Base-by-base conservation (phyloP, 2,797 vertebrate species). In the Crocidura indochinensis region DNA sequence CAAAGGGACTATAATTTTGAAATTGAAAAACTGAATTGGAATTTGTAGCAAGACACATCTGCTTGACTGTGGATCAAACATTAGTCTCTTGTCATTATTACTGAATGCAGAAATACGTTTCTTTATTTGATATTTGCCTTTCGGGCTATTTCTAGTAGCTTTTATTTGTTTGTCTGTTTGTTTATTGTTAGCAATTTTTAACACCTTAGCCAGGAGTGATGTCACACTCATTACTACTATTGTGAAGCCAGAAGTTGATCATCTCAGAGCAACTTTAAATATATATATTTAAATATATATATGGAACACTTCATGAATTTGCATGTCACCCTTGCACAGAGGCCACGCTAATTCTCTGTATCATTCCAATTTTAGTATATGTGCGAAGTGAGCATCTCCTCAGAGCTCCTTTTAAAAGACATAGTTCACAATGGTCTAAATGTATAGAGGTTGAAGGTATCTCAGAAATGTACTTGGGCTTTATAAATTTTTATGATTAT, bases 401-500 rank as follows among this genome's bases (percentile, higher is more conserved):
- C 62, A 92, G 76, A 79, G 44, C 31, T 24, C 1, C 69, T 79
- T 67, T 74, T 24, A 73, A n/a, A 60, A 60, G 19, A 4, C 53
- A 12, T 5, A 14, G 74, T 68, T 92, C 17, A 60, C 65, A 68
- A 38, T 82, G 56, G 78, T 72, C 67, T 83, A n/a, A 68, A 47
- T 29, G 44, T 60, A 19, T 5, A 53, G 46, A 46, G 53, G 20
- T 75, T 46, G 71, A 47, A 27, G 6, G 17, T 51, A 10, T 44
- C 19, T 77, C 67, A 90, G 72, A 77, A 65, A 65, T 82, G 19
- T 19, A n/a, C 27, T 81, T 64, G 51, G 20, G 12, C 53, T 76
- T 87, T 62, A 64, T 84, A 46, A 60, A 91, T 29, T 80, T 81
- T 60, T 5, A 8, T 79, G 26, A 74, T 77, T 69, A 38, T 68